Base-by-base conservation (phyloP, 2,888 invertebrate species). In the Dysmachus trigonus region DNA sequence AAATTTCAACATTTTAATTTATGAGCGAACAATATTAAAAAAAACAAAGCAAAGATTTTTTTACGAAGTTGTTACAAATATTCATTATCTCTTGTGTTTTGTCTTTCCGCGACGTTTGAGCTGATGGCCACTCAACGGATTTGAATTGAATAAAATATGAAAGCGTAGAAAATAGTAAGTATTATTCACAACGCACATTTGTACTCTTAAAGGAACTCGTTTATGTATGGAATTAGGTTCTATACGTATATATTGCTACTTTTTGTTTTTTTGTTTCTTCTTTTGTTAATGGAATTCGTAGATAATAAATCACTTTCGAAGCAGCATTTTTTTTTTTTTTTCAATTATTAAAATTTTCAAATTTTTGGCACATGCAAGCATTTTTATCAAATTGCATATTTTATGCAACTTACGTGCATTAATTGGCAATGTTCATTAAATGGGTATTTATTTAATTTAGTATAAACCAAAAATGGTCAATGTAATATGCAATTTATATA, bases 41-140 rank as follows among this genome's bases (percentile, higher is more conserved):
- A 53, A 41, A 22, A 22, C 10, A 62, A 53, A 22, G 62, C 10
- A 62, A 53, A 22, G 10, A 62, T 62, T 22, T 62, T 22, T 62
- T 62, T n/a, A 62, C 15, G 35, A 86, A 84, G 87, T 87, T 89
- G 18, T 38, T 22, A 41, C 85, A 82, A 85, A 87, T 87, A 88
- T 82, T 90, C 90, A 91, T 91, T 91, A 90, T 91, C 91, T 90
- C 91, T 92, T 92, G 92, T 92, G 91, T 91, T 92, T 92, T 92
- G 92, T 92, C 92, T 92, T 92, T 92, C 92, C 91, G 91, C 92
- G 91, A 92, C 92, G 91, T 91, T 91, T 91, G 92, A 85, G 76
- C 85, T 91, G 92, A 91, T 91, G 91, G 91, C 91, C 91, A 90
- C 91, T 90, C 88, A 87, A 87, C 90, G 91, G 91, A 91, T 74